Evolutionary conservation across 2,797 vertebrate genomes (phyloP), one percentile per base, ranked within the genome.

Genomic region (Todus mexicanus): DNA sequence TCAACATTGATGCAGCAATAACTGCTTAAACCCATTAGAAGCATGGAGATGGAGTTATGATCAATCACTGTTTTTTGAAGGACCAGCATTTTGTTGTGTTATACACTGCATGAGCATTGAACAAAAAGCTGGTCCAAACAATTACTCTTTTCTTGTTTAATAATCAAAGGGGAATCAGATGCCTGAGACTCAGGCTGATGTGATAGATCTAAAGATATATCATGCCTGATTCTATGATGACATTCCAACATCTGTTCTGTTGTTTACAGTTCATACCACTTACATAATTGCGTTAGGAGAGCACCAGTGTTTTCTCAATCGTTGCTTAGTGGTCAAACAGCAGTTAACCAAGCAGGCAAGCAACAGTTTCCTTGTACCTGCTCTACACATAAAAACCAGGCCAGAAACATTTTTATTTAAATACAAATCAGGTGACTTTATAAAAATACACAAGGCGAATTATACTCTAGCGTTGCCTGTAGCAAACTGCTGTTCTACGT

Each of bases 11-110:
- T 70, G 65, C 43, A 78, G 48, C 40, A 91, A 72, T 92, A 78
- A 79, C 33, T 56, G 40, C 15, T 88, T 92, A 90, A 94, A 84
- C 15, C 13, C 21, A 71, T 93, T 75, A 83, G 51, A 78, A 26
- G 7, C 23, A 29, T 56, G 35, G 37, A 81, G 29, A 66, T 50
- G 47, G 70, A 91, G 64, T 79, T 90, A 84, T 70, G 80, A 96
- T 96, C 85, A 93, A 78, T 93, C 79, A 88, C 45, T 11, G 1
- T 23, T 60, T 91, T 94, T 60, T 84, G 83, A 94, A 94, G 79
- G 56, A 87, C 78, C 42, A 61, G 60, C 37, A 87, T 76, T 61
- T 69, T 72, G 20, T 83, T 77, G 31, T 92, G 61, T 14, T 80
- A n/a, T 27, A 33, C 0, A 4, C 51, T 77, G 57, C 61, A 74